These are phyloP conservation scores for Pitta sordida DNA, from an alignment of 2,113 vertebrate species.

Conservation along the genomic window DNA sequence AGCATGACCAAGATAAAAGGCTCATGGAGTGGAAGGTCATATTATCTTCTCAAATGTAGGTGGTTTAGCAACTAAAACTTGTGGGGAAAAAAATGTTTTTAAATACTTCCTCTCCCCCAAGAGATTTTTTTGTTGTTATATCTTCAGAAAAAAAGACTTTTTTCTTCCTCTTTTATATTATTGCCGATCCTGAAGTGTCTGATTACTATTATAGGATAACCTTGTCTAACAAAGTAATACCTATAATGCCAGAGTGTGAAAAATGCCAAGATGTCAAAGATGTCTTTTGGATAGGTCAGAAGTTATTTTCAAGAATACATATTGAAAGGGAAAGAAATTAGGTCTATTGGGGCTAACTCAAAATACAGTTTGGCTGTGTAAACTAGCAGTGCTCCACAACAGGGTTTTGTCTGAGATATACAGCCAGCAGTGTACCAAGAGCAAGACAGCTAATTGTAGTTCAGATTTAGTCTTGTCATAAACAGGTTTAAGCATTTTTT, in stretches of 20 bases:
- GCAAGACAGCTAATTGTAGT: neutral
- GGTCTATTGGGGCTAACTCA: neutral
- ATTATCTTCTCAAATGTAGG: neutral
- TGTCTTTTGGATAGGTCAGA: neutral
- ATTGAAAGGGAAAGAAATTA: neutral
- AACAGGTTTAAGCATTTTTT: neutral
- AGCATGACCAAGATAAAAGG: neutral
- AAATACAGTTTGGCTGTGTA: neutral
- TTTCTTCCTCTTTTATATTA: neutral
- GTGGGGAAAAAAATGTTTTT: neutral
- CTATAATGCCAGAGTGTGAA: neutral
- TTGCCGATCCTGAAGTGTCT: neutral
- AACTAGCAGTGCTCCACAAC: neutral
- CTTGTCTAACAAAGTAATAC: neutral
- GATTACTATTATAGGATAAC: neutral
- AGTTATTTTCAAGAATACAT: neutral
- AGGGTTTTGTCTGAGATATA: neutral
- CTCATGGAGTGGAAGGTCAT: neutral
- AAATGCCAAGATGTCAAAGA: neutral
- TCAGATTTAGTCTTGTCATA: neutral
- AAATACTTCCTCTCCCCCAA: neutral
- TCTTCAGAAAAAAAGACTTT: neutral
- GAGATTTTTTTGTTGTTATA: neutral
- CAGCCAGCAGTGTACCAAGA: fast-evolving
- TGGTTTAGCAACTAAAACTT: neutral